Conservation (phyloP, 2,888 invertebrate species). For the Drosophila mulleri region DNA sequence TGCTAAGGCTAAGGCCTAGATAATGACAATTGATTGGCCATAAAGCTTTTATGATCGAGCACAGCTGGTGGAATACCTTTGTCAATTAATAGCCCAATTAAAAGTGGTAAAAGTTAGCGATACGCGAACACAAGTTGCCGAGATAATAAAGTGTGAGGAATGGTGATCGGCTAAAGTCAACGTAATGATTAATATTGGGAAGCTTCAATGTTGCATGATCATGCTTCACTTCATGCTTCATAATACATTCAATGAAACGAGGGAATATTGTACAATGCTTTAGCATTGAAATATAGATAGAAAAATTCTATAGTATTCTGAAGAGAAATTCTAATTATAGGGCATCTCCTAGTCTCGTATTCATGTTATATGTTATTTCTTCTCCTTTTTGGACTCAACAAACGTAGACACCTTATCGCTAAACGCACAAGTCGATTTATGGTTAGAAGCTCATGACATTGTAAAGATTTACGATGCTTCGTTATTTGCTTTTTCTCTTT, state of each 20-base stretch:
- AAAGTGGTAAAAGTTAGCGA: conserved; percentile 23
- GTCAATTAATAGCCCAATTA: conserved; percentile 25
- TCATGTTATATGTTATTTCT: background rate
- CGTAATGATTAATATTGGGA: conserved; percentile 24
- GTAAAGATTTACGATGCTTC: conserved; percentile 20
- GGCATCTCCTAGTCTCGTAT: background rate
- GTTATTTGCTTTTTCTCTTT: no score
- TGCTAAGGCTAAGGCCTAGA: background rate
- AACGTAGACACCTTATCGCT: conserved; percentile 15
- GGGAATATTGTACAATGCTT: background rate
- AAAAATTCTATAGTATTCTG: background rate
- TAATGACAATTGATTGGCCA: conserved; percentile 6
- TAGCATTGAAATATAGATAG: background rate
- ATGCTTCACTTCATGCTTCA: no score
- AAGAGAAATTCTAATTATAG: background rate
- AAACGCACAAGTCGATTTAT: conserved; percentile 7
- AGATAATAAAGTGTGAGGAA: conserved; percentile 14
- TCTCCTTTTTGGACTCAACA: background rate
- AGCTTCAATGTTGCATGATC: background rate
- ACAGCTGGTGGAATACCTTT: conserved; percentile 13
- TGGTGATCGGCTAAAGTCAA: conserved; percentile 1
- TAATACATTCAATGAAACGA: background rate
- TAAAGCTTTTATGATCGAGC: background rate
- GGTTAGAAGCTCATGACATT: background rate
- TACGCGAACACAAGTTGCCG: conserved; percentile 9